phyloP scores from a whole-genome alignment of 1,140 invertebrate genomes.

The Atopsyche davidsoni region DNA sequence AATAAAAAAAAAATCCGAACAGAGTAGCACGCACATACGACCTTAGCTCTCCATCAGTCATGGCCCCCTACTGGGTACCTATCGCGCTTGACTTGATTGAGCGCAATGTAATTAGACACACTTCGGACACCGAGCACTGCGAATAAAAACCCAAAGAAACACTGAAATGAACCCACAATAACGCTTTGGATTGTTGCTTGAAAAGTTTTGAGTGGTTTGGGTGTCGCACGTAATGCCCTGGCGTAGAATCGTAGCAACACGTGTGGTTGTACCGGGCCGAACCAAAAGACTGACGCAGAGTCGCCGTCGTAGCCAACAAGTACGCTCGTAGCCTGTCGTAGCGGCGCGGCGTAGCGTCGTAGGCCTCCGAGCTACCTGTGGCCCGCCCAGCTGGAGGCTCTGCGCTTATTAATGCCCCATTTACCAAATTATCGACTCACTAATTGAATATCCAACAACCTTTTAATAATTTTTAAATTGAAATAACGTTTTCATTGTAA shows the following conservation, averaged over 20 bases:
- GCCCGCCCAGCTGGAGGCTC: not conserved
- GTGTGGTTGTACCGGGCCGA: constrained; percentile 22
- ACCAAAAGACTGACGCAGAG: constrained; percentile 29
- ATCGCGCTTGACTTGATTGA: not conserved
- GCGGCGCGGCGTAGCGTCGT: constrained; percentile 5
- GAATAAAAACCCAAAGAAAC: not conserved
- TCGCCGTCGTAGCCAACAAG: constrained; percentile 29
- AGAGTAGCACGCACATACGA: not conserved
- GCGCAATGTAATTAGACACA: constrained; percentile 8
- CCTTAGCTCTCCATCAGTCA: not conserved
- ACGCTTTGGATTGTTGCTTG: too few relatives aligned
- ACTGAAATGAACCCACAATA: too few relatives aligned
- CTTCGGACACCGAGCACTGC: constrained; percentile 1
- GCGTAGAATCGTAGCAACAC: constrained; percentile 20
- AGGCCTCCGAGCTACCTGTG: constrained; percentile 15
- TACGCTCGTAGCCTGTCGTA: constrained; percentile 13
- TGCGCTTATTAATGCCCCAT: too few relatives aligned
- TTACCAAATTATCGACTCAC: too few relatives aligned
- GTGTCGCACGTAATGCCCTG: constrained; percentile 1
- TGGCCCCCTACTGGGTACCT: too few relatives aligned
- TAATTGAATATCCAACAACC: too few relatives aligned
- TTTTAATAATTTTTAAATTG: too few relatives aligned
- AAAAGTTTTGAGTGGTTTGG: too few relatives aligned
- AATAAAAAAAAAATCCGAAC: not conserved
- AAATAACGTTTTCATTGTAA: too few relatives aligned